Evolutionary conservation across 2,797 vertebrate genomes (phyloP), one percentile per base, ranked within the genome.

Genomic region (Myoxocephalus aenaeus): DNA sequence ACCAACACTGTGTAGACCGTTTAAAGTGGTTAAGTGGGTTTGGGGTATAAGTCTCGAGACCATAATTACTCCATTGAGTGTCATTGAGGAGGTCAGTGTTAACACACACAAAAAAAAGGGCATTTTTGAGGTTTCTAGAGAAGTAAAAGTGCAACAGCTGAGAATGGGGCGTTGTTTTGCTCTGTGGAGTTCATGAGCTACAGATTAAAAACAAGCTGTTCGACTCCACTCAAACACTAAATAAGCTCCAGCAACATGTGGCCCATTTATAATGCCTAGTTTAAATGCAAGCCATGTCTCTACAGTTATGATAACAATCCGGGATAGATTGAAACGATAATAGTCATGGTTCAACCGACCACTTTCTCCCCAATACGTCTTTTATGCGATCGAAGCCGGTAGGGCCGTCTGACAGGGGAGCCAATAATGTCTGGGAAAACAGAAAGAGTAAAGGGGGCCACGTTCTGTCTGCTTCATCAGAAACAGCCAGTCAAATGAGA

Each of bases 401-500:
- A n/a, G 54, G 53, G 65, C 75, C 2, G 73, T 77, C 83, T 89
- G 90, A 92, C 86, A 86, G 89, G 84, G 80, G 89, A 90, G 86
- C 74, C 84, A 70, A 82, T 89, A 89, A 86, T 15, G 77, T 89
- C 85, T 85, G 81, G 65, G 54, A 56, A 80, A 81, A 81, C 64
- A 66, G 48, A 70, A 61, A 7, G 73, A 57, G 74, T 54, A 22
- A 73, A 82, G 42, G 18, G 53, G 54, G 29, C 40, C 59, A 34
- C 44, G 25, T 81, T 84, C 50, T 56, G 77, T 76, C 80, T 71
- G 79, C 57, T 74, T 78, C 70, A 44, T 79, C 76, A 80, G 38
- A 87, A 87, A 86, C 81, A 71, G 66, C n/a, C 83, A 83, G 77
- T 88, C 79, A 79, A 77, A 89, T 72, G 86, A 91, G 90, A 92